Evolutionary conservation across 2,113 vertebrate genomes (phyloP), one percentile per base, ranked within the genome.

Genomic region (Lepisosteus oculatus): DNA sequence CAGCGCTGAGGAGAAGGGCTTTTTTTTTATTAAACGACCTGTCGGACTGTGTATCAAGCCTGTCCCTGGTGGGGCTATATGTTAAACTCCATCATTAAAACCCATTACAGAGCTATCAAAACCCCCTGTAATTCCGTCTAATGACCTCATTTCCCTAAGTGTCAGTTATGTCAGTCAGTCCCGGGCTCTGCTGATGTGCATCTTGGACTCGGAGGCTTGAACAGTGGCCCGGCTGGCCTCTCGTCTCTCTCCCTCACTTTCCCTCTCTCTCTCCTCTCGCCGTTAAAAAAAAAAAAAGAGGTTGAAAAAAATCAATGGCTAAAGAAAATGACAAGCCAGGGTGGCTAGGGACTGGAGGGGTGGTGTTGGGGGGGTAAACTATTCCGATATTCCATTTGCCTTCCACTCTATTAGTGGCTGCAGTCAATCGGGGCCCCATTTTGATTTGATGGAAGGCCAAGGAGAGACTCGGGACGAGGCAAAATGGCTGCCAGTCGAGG

Each of bases 31-130:
- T 90, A 88, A 85, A 80, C 70, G 69, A 85, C 90, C 93, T 94
- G 92, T 92, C 92, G 80, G 75, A 84, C 89, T 78, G 84, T 86
- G 86, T 87, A 85, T 93, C 90, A 90, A 79, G 83, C 85, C 82
- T 87, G 85, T 91, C 90, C 93, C 93, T 89, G 44, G 80, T 89
- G 90, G 90, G 85, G 81, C 85, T 86, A 86, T 79, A 70, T 86
- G 90, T 92, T 81, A 84, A 85, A 83, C 78, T 87, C 81, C 75
- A 83, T 91, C 92, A 86, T 93, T 90, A 92, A 92, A 91, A 90
- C 87, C 91, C 86, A 91, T 95, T 94, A 94, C 91, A 0, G 6
- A 92, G 91, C 93, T 87, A 94, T 93, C 93, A 93, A 89, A 92
- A 79, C 81, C 85, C 4, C 70, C 84, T 84, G 83, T 89, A 90